Base-by-base conservation (phyloP, 2,113 vertebrate species). In the Variabilichromis moorii region DNA sequence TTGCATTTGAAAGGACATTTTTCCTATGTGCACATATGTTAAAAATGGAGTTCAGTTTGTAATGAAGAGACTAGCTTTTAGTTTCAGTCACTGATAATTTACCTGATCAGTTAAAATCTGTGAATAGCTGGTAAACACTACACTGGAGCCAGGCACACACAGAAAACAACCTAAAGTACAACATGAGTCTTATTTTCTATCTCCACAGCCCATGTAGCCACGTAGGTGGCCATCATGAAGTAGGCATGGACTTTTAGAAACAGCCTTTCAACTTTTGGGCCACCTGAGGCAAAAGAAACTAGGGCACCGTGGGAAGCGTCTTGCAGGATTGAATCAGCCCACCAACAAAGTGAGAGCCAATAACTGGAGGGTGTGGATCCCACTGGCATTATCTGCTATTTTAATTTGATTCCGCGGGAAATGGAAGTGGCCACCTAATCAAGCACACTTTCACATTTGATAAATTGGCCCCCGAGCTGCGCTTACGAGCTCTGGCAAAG, bases 341-440 rank as follows among this genome's bases (percentile, higher is more conserved):
- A 26, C 88, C 85, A 84, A 83, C 76, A 81, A 85, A 89, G 79
- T 19, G 17, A 59, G 84, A 87, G 91, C 91, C 85, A 91, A 88
- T 93, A 88, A 89, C 88, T 73, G 19, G 81, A 84, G 92, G 92
- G 81, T 63, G 84, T 61, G 84, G 33, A 82, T 68, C 90, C 90
- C 81, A 76, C 83, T 81, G 83, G 90, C 88, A 87, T 91, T 94
- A 91, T 88, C 90, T 90, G 79, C 59, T 81, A 68, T 91, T 93
- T 94, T 93, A 92, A 95, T 95, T 90, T 88, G 85, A 91, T 95
- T 95, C 82, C 7, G 50, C 21, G 45, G 73, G 83, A 88, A 88
- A 89, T 89, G 10, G 12, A 68, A 83, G 86, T 53, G 45, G 83
- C 85, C 54, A 88, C 63, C 82, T 90, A 83, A 93, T 86, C 82